Evolutionary conservation across 2,888 invertebrate species (phyloP), one percentile per base, ranked within the genome.

Genomic region (Eugnorisma glareosa): DNA sequence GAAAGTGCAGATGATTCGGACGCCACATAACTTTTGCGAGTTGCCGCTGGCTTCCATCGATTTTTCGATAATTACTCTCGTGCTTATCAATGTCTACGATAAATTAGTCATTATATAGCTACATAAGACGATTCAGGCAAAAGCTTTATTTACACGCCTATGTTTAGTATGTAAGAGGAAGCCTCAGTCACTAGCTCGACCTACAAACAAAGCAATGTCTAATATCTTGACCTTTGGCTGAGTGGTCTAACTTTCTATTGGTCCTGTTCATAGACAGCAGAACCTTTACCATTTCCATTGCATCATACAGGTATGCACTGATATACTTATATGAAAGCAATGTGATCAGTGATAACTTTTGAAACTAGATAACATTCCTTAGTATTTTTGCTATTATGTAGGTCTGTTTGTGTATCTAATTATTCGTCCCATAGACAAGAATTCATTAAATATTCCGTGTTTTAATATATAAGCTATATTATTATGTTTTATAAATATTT

Each of bases 1-100:
- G 94, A 94, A 94, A 94, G 94, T 89, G 90, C n/a, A 64, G 64
- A 77, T 83, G 84, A 83, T 88, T 86, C 84, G 82, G 79, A 87
- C 86, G 83, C 79, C 83, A 61, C 75, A 87, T 85, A 81, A 83
- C 74, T 92, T 92, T 92, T 90, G 91, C 90, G 86, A 90, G 84
- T 88, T 82, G 88, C 89, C 88, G 66, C 75, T 83, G 86, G 86
- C 88, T 79, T 81, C 81, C 82, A 79, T 75, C 61, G 77, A 82
- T 81, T 79, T 86, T 80, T 83, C 75, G 76, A 84, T 89, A 89
- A 88, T 89, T 86, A 87, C 63, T 81, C 68, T 79, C 75, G 72
- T 79, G 80, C 59, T 75, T 75, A 78, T 77, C 70, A 75, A 73
- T 69, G 24, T 75, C 79, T 81, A 64, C 28, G 54, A 75, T 74